phyloP scores from a whole-genome alignment of 1,140 invertebrate genomes.

The Formica selysi region DNA sequence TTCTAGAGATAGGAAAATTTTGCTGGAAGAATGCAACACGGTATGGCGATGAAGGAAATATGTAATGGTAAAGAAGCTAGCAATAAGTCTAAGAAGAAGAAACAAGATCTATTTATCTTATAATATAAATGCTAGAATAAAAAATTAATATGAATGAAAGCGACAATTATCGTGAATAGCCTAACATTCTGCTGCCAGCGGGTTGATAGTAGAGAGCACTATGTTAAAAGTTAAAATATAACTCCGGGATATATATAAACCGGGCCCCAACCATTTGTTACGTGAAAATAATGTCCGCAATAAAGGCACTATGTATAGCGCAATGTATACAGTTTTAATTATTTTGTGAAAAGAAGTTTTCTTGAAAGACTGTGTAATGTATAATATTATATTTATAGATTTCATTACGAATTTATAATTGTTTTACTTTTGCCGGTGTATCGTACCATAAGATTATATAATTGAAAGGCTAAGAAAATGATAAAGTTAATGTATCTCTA shows the following conservation, averaged over 20 bases:
- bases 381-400: conserved; percentile 10
- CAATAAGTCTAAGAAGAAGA: conserved; percentile 38
- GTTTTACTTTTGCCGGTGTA: neutral
- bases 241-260: conserved; percentile 32
- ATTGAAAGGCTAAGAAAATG: neutral
- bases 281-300: conserved; percentile 33
- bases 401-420: conserved; percentile 30
- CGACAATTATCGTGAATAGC: conserved; percentile 73
- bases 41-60: neutral
- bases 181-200: neutral
- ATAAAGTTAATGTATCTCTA: neutral
- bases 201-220: conserved; percentile 24
- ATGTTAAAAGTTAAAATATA: conserved; percentile 40
- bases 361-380: neutral
- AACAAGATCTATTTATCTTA: conserved; percentile 73
- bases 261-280: conserved; percentile 4
- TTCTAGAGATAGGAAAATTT: conserved; percentile 9
- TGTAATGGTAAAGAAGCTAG: conserved; percentile 20
- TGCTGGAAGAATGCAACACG: neutral
- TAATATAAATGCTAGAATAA: conserved; percentile 77
- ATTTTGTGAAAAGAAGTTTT: conserved; percentile 41
- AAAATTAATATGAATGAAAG: conserved; percentile 74
- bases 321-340: conserved; percentile 31
- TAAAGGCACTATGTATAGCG: conserved; percentile 19
- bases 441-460: neutral